Evolutionary conservation across 2,113 vertebrate genomes (phyloP).

Genomic region (Diphyllodes magnificus): DNA sequence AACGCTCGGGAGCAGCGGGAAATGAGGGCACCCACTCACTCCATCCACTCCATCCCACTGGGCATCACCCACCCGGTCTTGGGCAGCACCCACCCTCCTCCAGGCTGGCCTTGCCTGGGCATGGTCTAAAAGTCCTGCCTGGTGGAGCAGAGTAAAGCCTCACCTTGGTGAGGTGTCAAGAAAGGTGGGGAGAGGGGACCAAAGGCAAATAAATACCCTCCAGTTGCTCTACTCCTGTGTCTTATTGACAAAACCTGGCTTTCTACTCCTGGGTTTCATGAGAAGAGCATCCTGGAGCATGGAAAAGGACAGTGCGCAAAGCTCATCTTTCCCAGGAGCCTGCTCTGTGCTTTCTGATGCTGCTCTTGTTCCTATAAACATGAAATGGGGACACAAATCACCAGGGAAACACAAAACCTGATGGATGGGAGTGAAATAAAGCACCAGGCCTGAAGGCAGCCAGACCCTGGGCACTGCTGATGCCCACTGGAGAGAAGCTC

Average conservation of each 20-base stretch:
- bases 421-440: not conserved
- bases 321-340: not conserved
- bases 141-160: not conserved
- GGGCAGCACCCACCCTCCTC: not conserved
- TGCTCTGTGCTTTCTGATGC: not conserved
- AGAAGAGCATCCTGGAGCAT: not conserved
- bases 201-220: not conserved
- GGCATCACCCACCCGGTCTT: rapidly evolving
- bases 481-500: not conserved
- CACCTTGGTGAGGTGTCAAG: not conserved
- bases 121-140: not conserved
- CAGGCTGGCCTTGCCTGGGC: not conserved
- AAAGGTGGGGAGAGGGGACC: not conserved
- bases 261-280: not conserved
- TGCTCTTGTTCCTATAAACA: not conserved
- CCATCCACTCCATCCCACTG: not conserved
- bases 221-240: not conserved
- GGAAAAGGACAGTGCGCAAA: not conserved
- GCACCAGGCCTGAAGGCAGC: not conserved
- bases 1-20: not conserved
- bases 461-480: not conserved
- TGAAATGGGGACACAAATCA: not conserved
- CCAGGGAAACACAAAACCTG: not conserved
- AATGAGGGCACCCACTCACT: not conserved
- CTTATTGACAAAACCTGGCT: not conserved